Conservation (phyloP, 2,888 invertebrate species). For the Peribatodes rhomboidaria region DNA sequence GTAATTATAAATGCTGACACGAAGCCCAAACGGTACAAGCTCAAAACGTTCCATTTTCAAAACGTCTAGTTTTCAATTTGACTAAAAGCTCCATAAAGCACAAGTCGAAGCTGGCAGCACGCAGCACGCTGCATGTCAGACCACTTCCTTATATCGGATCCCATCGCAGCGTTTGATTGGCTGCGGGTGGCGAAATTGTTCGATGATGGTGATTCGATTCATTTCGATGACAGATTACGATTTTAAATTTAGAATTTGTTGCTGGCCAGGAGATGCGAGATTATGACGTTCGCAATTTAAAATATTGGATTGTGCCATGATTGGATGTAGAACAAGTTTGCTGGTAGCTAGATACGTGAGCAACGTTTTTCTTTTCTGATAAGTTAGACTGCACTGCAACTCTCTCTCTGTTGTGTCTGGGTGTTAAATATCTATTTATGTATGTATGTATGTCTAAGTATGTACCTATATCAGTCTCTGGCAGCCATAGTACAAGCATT, state of each 20-base stretch:
- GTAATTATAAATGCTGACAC: background rate
- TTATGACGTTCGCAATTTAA: conserved; percentile 37
- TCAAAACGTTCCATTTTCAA: too few species aligned
- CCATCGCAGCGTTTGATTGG: conserved; percentile 82
- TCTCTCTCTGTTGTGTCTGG: too few species aligned
- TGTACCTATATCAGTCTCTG: too few species aligned
- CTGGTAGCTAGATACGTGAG: conserved; percentile 5
- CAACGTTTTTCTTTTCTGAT: background rate
- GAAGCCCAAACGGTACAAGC: background rate
- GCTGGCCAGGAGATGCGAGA: conserved; percentile 36
- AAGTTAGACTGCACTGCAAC: too few species aligned
- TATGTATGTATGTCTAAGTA: too few species aligned
- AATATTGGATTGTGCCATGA: conserved; percentile 28
- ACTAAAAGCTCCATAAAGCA: too few species aligned
- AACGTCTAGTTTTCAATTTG: too few species aligned
- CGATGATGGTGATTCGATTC: conserved; percentile 78
- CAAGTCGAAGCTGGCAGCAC: background rate
- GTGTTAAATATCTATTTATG: too few species aligned
- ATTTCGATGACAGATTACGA: conserved; percentile 82
- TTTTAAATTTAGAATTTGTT: conserved; percentile 56
- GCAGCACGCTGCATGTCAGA: conserved; percentile 40
- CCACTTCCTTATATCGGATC: conserved; percentile 69
- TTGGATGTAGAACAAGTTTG: conserved; percentile 4
- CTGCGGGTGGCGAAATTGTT: conserved; percentile 84
- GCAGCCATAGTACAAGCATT: too few species aligned